These are phyloP conservation scores for Drosophila rellima DNA, from an alignment of 2,888 invertebrate genomes.

Conservation along the genomic window DNA sequence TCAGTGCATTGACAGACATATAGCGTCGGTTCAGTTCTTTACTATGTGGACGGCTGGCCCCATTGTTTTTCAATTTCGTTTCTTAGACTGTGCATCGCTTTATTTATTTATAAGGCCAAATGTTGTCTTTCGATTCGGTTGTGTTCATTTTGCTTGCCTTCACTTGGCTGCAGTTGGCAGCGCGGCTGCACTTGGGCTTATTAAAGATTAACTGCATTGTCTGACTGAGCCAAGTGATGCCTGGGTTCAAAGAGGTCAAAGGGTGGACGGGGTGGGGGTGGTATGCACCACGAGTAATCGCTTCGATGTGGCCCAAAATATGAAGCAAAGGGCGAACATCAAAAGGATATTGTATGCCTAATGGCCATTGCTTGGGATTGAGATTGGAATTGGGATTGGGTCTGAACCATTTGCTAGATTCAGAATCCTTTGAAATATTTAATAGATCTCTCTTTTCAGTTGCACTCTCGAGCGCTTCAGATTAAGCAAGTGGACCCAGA, in stretches of 20 bases:
- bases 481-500: constrained; percentile 62
- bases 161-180: constrained; percentile 24
- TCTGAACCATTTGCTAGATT: constrained; percentile 48
- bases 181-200: constrained; percentile 62
- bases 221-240: constrained; percentile 39
- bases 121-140: constrained; percentile 66
- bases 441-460: constrained; percentile 57
- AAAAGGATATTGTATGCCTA: constrained; percentile 58
- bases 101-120: constrained; percentile 70
- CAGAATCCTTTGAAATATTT: constrained; percentile 64
- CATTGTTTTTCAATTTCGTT: constrained; percentile 61
- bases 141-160: constrained; percentile 27
- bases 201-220: constrained; percentile 76
- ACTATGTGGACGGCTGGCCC: constrained; percentile 30
- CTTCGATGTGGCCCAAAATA: constrained; percentile 53
- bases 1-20: neutral
- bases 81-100: constrained; percentile 45
- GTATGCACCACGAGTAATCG: constrained; percentile 16
- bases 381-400: neutral
- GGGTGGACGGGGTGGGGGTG: constrained; percentile 7
- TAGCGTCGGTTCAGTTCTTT: constrained; percentile 9
- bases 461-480: constrained; percentile 34
- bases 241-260: constrained; percentile 30
- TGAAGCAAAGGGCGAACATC: constrained; percentile 64
- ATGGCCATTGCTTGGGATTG: constrained; percentile 55